A percentile compares a stretch with the other conserved stretches of the same genome.
These are phyloP conservation scores for Isurus oxyrinchus DNA, from an alignment of 2,113 vertebrate species.

Conservation along the genomic window DNA sequence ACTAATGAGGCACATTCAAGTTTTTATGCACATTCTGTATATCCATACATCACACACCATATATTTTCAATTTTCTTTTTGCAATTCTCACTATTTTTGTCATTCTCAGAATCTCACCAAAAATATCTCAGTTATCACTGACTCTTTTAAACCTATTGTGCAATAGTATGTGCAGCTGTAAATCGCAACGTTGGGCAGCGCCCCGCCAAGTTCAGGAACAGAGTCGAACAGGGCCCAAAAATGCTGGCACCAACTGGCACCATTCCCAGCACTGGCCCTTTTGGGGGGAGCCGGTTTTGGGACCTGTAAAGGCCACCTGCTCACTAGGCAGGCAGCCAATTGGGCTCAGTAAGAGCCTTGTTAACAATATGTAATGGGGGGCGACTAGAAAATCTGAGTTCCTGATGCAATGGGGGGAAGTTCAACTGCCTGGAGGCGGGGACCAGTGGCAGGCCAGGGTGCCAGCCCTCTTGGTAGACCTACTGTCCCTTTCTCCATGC, in stretches of 20 bases:
- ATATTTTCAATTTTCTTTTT: not conserved
- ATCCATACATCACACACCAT: not conserved
- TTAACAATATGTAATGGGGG: not conserved
- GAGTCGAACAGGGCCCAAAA: too few relatives aligned
- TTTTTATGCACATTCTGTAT: slow-evolving; percentile 11
- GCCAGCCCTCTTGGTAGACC: not conserved
- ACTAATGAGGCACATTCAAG: not conserved
- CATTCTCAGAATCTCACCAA: not conserved
- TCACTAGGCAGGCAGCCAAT: not conserved
- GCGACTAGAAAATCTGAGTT: not conserved
- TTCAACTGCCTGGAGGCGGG: too few relatives aligned
- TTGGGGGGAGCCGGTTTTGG: not conserved
- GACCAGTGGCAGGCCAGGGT: not conserved
- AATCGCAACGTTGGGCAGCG: not conserved
- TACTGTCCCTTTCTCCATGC: not conserved
- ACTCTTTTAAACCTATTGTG: slow-evolving; percentile 13
- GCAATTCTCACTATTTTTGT: not conserved
- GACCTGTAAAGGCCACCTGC: not conserved
- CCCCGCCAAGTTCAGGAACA: not conserved
- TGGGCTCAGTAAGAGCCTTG: not conserved
- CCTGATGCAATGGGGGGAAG: not conserved
- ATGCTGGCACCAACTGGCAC: not conserved
- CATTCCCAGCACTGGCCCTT: not conserved
- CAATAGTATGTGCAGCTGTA: not conserved
- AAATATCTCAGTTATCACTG: not conserved